These are phyloP conservation scores for Damaliscus lunatus DNA, from an alignment of 2,113 vertebrate genomes.

Conservation along the genomic window DNA sequence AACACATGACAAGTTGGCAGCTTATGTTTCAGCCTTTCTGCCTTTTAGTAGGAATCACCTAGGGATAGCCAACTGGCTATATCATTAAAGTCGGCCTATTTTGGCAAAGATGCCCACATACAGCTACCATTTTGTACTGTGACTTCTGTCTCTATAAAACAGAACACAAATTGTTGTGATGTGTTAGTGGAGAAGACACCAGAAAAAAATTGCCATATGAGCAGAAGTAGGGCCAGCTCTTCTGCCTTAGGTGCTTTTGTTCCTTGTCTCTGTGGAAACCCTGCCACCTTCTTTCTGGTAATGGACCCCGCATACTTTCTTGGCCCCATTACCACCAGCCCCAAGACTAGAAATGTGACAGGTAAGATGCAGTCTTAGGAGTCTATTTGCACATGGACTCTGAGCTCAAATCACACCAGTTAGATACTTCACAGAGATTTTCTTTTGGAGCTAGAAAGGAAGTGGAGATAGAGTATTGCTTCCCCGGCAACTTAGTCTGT, in stretches of 20 bases:
- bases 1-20: conserved; percentile 4
- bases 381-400: background rate
- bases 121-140: background rate
- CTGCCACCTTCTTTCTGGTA: background rate
- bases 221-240: background rate
- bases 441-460: background rate
- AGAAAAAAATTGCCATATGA: background rate
- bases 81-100: background rate
- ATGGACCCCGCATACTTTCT: background rate
- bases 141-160: conserved; percentile 1
- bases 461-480: background rate
- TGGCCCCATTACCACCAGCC: background rate
- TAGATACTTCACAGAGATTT: background rate
- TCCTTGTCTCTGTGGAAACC: background rate
- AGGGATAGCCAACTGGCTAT: background rate
- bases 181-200: background rate
- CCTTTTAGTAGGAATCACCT: background rate
- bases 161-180: background rate
- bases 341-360: background rate
- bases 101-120: background rate
- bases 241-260: background rate
- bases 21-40: conserved; percentile 8
- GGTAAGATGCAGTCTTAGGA: background rate
- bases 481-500: background rate
- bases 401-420: background rate